Evolutionary conservation across 1,140 invertebrate genomes (phyloP).

Genomic region (Aphelenchoides avenae): DNA sequence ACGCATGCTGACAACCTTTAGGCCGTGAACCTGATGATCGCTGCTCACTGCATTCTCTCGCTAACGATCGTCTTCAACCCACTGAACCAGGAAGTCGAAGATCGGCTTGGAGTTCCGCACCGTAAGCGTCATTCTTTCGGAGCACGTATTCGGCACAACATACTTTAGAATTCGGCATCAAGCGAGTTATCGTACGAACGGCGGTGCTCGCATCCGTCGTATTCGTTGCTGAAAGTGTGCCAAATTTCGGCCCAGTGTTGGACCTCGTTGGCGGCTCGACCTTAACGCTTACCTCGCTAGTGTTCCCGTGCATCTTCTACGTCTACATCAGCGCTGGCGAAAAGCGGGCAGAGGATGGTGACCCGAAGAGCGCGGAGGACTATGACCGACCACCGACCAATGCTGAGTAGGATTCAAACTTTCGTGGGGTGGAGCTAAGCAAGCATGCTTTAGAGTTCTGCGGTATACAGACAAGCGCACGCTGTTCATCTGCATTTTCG

Average conservation of each 20-base stretch:
- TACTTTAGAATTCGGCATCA: conserved; percentile 71
- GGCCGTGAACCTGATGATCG: conserved; percentile 43
- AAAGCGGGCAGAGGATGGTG: conserved; percentile 7
- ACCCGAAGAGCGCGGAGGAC: too few species aligned
- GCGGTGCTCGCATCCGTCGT: conserved; percentile 70
- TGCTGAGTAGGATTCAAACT: too few species aligned
- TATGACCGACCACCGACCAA: too few species aligned
- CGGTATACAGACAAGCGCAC: not conserved
- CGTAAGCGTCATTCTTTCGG: too few species aligned
- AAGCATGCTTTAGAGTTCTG: conserved; percentile 15
- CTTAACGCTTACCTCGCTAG: conserved; percentile 74
- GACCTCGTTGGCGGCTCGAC: conserved; percentile 77
- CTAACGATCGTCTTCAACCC: conserved; percentile 57
- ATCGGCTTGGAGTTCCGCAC: conserved; percentile 51
- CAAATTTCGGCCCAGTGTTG: conserved; percentile 81
- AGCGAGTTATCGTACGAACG: conserved; percentile 71
- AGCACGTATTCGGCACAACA: too few species aligned
- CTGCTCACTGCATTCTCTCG: conserved; percentile 51
- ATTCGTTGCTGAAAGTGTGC: conserved; percentile 74
- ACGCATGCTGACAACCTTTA: too few species aligned
- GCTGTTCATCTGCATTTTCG: conserved; percentile 10
- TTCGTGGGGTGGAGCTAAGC: too few species aligned
- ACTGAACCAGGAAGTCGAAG: conserved; percentile 54
- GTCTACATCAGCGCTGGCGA: conserved; percentile 63
- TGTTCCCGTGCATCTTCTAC: conserved; percentile 80